Conservation (phyloP, 2,797 vertebrate species). For the Odontamblyopus rebecca region DNA sequence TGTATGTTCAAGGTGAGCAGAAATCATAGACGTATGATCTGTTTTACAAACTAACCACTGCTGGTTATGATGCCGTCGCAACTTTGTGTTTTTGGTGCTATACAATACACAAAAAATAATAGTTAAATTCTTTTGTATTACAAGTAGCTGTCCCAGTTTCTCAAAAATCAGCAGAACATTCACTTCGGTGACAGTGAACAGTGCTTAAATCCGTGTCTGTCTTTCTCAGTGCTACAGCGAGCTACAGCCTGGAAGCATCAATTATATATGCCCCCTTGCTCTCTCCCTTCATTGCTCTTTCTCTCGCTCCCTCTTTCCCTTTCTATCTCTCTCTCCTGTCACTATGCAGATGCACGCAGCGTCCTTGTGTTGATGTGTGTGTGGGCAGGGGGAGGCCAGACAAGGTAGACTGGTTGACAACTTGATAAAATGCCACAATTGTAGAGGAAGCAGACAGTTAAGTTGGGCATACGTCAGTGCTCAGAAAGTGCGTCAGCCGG, state of each 20-base stretch:
- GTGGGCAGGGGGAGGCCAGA: constrained; percentile 2
- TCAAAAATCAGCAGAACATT: not conserved
- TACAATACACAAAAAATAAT: not conserved
- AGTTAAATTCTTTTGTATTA: not conserved
- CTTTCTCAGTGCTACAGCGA: constrained; percentile 27
- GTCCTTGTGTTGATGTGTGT: not conserved
- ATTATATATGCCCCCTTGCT: constrained; percentile 52
- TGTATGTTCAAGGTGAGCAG: no score
- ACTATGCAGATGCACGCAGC: not conserved
- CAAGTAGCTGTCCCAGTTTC: not conserved
- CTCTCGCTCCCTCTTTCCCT: no score
- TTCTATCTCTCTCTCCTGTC: constrained; percentile 16
- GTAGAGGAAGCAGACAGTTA: not conserved
- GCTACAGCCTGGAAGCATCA: constrained; percentile 41
- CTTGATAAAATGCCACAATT: constrained; percentile 14
- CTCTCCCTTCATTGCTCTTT: not conserved
- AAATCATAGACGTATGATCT: no score
- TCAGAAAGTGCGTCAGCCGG: not conserved
- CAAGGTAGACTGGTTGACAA: constrained; percentile 17
- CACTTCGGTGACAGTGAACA: constrained; percentile 29
- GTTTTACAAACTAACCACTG: no score
- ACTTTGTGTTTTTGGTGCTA: no score
- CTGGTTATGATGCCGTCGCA: no score
- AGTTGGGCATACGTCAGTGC: constrained; percentile 13
- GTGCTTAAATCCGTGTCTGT: constrained; percentile 42